Evolutionary conservation across 2,113 vertebrate species (phyloP).

Genomic region (Heliornis fulica): DNA sequence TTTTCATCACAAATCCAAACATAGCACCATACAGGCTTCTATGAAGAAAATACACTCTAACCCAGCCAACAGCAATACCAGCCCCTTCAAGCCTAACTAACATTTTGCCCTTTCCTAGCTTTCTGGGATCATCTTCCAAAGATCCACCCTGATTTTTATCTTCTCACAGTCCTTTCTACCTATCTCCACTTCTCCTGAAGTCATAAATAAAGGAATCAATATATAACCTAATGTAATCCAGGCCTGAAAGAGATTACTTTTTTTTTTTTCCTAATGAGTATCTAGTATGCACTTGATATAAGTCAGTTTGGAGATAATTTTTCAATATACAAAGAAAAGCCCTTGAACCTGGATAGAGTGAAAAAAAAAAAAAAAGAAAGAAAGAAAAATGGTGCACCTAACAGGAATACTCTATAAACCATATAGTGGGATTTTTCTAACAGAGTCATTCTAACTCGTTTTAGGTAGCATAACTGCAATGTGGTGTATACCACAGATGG

Average conservation of each 20-base stretch:
- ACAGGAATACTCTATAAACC: not conserved
- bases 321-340: not conserved
- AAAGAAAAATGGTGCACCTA: not conserved
- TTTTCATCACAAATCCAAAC: not conserved
- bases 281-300: not conserved
- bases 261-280: not conserved
- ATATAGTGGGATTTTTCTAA: not conserved
- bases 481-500: not conserved
- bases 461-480: not conserved
- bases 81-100: not conserved
- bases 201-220: fast-evolving
- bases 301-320: not conserved
- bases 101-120: not conserved
- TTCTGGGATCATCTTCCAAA: not conserved
- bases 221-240: not conserved
- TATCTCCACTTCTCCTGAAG: not conserved
- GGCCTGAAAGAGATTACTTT: not conserved
- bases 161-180: not conserved
- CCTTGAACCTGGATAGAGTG: not conserved
- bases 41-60: not conserved
- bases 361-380: not conserved
- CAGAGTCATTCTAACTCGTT: not conserved
- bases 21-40: not conserved
- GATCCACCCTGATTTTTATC: not conserved
- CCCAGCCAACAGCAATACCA: not conserved